A percentile compares a stretch with the other conserved stretches of the same genome.
Evolutionary conservation across 23 tunicate genomes (phyloP).

Genomic region (Halocynthia roretzi): DNA sequence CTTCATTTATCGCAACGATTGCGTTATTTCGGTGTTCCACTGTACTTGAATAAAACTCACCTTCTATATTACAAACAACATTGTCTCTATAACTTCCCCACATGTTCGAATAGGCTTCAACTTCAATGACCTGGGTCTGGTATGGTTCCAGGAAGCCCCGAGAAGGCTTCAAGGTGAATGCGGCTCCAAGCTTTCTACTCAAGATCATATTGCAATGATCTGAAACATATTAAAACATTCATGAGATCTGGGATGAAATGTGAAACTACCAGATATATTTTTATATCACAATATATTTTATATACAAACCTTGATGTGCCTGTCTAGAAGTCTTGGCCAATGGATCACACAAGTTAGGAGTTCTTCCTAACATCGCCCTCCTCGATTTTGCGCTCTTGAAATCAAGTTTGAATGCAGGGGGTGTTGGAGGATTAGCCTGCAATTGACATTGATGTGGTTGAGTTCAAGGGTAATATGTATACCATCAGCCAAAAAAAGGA

Average conservation of each 20-base stretch:
- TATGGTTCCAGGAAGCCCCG: constrained; percentile 56
- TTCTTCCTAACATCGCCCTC: constrained; percentile 64
- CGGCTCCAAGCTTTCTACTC: constrained; percentile 42
- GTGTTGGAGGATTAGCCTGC: constrained; percentile 20
- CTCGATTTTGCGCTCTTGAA: constrained; percentile 67
- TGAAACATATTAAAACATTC: constrained; percentile 6
- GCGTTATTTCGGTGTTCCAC: no score
- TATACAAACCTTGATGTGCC: constrained; percentile 12
- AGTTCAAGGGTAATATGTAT: no score
- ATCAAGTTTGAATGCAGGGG: constrained; percentile 19
- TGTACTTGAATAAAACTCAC: constrained; percentile 8
- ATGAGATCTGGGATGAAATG: no score
- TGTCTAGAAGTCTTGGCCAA: constrained; percentile 40
- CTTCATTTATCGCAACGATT: no score
- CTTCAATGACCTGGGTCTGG: constrained; percentile 44
- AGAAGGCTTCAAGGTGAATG: constrained; percentile 39
- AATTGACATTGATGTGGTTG: background rate
- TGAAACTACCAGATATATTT: background rate
- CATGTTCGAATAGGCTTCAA: constrained; percentile 58
- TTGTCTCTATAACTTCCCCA: constrained; percentile 74
- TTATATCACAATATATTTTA: background rate
- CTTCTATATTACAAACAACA: constrained; percentile 47
- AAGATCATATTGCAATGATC: constrained; percentile 46
- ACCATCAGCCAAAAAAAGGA: no score
- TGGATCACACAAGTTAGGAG: constrained; percentile 83